A percentile compares a stretch with the other conserved stretches of the same genome.
Conservation (phyloP, 2,888 invertebrate genomes). For the Amphimallon solstitiale region DNA sequence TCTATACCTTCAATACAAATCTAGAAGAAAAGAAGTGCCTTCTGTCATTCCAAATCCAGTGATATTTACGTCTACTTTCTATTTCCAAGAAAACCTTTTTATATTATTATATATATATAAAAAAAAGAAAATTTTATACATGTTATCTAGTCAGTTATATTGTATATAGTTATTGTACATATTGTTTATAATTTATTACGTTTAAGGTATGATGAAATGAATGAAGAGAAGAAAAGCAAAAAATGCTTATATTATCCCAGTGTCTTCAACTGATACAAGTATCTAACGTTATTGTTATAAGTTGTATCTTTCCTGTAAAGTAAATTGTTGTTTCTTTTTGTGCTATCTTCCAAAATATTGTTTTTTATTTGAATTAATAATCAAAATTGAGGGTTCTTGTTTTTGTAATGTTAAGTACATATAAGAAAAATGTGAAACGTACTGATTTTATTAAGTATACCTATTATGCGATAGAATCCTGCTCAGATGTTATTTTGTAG, state of each 20-base stretch:
- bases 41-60: conserved; percentile 57
- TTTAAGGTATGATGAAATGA: conserved; percentile 9
- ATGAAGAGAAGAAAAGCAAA: not conserved
- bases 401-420: conserved; percentile 5
- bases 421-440: conserved; percentile 17
- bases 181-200: conserved; percentile 52
- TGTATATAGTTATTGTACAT: conserved; percentile 51
- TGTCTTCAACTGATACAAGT: too few species aligned
- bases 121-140: conserved; percentile 59
- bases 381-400: conserved; percentile 14
- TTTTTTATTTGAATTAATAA: conserved; percentile 7
- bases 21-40: conserved; percentile 56
- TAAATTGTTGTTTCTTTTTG: conserved; percentile 10
- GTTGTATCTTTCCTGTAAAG: conserved; percentile 5
- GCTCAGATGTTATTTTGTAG: conserved; percentile 20
- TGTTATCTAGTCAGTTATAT: conserved; percentile 39
- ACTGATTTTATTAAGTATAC: conserved; percentile 24
- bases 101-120: conserved; percentile 56
- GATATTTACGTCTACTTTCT: conserved; percentile 52
- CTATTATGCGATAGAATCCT: conserved; percentile 8
- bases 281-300: not conserved
- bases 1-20: conserved; percentile 29
- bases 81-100: conserved; percentile 47
- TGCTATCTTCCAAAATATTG: not conserved
- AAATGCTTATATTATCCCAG: not conserved